Conservation (phyloP, 2,888 invertebrate species). For the Drosophila fungiperda region DNA sequence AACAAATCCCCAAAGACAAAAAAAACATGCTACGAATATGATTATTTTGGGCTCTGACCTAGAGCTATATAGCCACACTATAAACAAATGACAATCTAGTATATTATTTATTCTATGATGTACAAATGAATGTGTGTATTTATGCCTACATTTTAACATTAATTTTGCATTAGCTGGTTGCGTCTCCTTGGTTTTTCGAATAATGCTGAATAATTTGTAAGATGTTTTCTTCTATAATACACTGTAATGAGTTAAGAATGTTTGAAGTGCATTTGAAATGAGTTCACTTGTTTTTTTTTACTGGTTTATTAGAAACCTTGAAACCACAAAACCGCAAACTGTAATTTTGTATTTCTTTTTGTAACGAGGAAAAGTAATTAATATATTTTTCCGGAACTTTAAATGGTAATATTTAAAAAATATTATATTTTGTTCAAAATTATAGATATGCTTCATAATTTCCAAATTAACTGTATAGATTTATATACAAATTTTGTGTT, state of each 20-base stretch:
- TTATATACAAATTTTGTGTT: background rate
- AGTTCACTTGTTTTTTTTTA: background rate
- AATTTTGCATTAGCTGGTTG: slow-evolving; percentile 41
- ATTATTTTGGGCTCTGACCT: slow-evolving; percentile 57
- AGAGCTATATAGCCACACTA: slow-evolving; percentile 48
- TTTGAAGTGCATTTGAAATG: background rate
- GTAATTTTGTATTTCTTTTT: background rate
- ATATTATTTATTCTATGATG: background rate
- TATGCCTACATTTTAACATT: slow-evolving; percentile 36
- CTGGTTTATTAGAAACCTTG: background rate
- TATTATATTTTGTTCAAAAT: no score
- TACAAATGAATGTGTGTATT: slow-evolving; percentile 8
- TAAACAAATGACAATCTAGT: slow-evolving; percentile 40
- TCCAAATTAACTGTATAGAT: background rate
- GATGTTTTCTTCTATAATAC: background rate
- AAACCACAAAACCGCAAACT: background rate
- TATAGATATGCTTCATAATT: background rate
- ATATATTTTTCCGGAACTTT: background rate
- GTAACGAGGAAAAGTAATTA: slow-evolving; percentile 2
- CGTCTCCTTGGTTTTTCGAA: background rate
- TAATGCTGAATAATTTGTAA: background rate
- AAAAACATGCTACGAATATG: slow-evolving; percentile 17
- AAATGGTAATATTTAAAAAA: background rate
- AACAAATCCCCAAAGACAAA: slow-evolving; percentile 28
- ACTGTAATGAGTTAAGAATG: background rate